A percentile compares a stretch with the other conserved stretches of the same genome.
These are phyloP conservation scores for Bedellia somnulentella DNA, from an alignment of 2,888 invertebrate genomes.

Conservation along the genomic window DNA sequence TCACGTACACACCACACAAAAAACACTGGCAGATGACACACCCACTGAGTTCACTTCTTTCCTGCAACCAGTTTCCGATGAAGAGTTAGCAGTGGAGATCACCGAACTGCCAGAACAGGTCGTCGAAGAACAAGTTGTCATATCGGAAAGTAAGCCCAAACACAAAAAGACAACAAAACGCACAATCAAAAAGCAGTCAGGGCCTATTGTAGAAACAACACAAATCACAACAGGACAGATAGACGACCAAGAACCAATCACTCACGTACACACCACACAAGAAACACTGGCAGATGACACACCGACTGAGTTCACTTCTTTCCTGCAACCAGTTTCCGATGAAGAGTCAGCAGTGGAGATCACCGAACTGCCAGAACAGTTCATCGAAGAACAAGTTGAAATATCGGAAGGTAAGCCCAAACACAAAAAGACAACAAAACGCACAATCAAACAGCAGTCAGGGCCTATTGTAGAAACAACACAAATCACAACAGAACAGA, in stretches of 20 bases:
- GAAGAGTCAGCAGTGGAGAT: constrained; percentile 9
- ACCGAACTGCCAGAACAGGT: constrained; percentile 14
- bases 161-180: constrained; percentile 14
- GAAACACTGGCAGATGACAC: constrained; percentile 2
- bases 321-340: too few relatives aligned
- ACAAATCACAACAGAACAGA: constrained; percentile 21
- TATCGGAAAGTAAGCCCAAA: constrained; percentile 26
- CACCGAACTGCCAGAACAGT: constrained; percentile 21
- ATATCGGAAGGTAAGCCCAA: constrained; percentile 19
- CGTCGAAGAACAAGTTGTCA: constrained; percentile 29
- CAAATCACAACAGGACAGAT: constrained; percentile 19
- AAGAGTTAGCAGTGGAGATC: constrained; percentile 14
- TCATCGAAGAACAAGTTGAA: constrained; percentile 13
- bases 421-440: constrained; percentile 16
- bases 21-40: constrained; percentile 14
- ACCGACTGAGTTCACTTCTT: too few relatives aligned
- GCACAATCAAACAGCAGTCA: constrained; percentile 18
- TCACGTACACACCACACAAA: constrained; percentile 19
- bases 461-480: constrained; percentile 21
- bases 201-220: constrained; percentile 23
- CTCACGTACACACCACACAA: constrained; percentile 9
- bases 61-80: constrained; percentile 15
- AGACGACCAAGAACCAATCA: constrained; percentile 14
- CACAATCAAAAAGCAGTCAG: constrained; percentile 18
- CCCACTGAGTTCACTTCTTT: constrained; percentile 11